A percentile compares a stretch with the other conserved stretches of the same genome.
Evolutionary conservation across 1,140 invertebrate species (phyloP).

Genomic region (Drosophila auraria): DNA sequence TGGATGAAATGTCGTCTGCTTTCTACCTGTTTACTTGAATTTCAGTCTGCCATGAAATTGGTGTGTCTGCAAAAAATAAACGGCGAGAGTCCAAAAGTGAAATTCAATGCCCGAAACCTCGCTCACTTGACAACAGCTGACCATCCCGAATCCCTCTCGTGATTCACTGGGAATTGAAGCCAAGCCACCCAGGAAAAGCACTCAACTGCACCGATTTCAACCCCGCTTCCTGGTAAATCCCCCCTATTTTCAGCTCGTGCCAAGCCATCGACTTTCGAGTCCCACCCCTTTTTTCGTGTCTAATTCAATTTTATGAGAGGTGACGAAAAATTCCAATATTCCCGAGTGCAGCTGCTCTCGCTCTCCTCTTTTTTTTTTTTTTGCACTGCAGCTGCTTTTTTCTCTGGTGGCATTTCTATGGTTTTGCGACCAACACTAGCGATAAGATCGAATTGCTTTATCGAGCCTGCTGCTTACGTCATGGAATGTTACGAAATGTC

Average conservation of each 20-base stretch:
- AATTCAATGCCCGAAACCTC: constrained; percentile 55
- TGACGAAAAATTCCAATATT: constrained; percentile 49
- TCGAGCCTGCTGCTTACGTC: constrained; percentile 56
- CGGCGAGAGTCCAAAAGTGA: constrained; percentile 47
- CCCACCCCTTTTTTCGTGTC: constrained; percentile 14
- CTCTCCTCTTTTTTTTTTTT: neutral
- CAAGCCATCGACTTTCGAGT: constrained; percentile 20
- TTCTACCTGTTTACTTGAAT: constrained; percentile 57
- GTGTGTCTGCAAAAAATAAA: constrained; percentile 34
- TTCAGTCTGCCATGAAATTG: constrained; percentile 44
- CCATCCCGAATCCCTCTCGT: constrained; percentile 7
- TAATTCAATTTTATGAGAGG: constrained; percentile 51
- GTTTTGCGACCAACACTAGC: constrained; percentile 30
- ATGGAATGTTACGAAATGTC: constrained; percentile 60
- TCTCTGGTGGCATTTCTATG: constrained; percentile 52
- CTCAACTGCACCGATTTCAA: constrained; percentile 38
- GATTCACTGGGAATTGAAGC: constrained; percentile 7
- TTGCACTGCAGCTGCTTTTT: constrained; percentile 51
- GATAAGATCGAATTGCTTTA: constrained; percentile 69
- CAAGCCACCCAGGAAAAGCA: constrained; percentile 31
- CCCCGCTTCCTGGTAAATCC: constrained; percentile 12
- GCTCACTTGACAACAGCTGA: constrained; percentile 41
- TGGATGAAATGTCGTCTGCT: constrained; percentile 20
- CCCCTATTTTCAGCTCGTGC: constrained; percentile 38
- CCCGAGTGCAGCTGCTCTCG: constrained; percentile 33